These are phyloP conservation scores for Mesorhabditis belari DNA, from an alignment of 2,888 invertebrate genomes.

Conservation along the genomic window DNA sequence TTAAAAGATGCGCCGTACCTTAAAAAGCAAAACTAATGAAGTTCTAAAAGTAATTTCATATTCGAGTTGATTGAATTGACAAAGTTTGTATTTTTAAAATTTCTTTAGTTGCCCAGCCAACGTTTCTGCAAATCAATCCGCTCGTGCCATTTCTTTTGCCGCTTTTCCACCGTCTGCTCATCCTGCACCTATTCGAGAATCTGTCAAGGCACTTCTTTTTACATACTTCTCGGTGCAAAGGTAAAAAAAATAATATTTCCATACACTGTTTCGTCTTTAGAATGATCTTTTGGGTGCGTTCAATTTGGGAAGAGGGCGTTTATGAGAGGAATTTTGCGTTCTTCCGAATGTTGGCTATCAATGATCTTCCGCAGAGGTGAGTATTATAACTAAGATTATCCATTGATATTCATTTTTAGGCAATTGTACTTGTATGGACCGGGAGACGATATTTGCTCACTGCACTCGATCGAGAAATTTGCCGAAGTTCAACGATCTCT, in stretches of 20 bases:
- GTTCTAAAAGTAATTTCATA: too few species aligned
- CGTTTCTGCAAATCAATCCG: conserved; percentile 42
- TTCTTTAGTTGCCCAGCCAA: conserved; percentile 43
- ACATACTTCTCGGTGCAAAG: conserved; percentile 39
- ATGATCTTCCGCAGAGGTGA: conserved; percentile 31
- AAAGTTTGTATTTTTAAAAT: too few species aligned
- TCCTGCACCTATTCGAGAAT: conserved; percentile 20
- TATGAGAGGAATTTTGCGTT: conserved; percentile 45
- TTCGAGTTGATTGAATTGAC: background rate
- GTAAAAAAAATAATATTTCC: background rate
- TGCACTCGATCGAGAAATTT: conserved; percentile 25
- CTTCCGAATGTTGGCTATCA: conserved; percentile 38
- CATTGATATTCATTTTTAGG: background rate
- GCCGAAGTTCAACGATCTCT: conserved; percentile 13
- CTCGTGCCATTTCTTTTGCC: conserved; percentile 47
- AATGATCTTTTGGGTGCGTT: conserved; percentile 40
- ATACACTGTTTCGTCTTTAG: conserved; percentile 5
- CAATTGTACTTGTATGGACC: conserved; percentile 64
- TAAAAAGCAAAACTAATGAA: too few species aligned
- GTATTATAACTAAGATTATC: too few species aligned
- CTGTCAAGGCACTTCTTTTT: conserved; percentile 32
- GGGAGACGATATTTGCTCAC: conserved; percentile 29
- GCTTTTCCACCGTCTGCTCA: conserved; percentile 33
- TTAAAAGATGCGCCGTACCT: background rate
- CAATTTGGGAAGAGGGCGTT: conserved; percentile 31